Evolutionary conservation across 2,888 invertebrate species (phyloP), one percentile per base, ranked within the genome.

Genomic region (Drosophila hamatofila): DNA sequence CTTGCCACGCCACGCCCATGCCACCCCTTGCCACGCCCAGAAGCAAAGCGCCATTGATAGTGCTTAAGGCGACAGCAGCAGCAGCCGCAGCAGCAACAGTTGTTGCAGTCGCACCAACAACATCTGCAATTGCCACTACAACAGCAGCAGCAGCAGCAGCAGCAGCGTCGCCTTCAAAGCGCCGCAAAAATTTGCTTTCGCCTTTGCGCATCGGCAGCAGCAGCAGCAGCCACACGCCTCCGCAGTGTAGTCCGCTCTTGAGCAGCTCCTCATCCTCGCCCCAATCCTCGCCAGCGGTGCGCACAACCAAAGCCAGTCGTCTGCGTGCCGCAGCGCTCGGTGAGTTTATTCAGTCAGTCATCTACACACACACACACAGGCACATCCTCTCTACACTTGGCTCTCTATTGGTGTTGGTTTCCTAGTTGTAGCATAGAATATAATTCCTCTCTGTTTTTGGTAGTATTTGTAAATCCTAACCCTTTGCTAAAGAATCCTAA

Each of bases 271-370:
- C 88, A 55, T 66, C 82, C 75, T 80, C 85, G 67, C 77, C 83
- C 62, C 75, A 81, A 76, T 60, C 82, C 58, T 77, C 89, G 70
- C 84, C 88, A 64, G 81, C 89, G 67, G 95, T 96, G 84, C 94
- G 96, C 92, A 95, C 95, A 80, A 96, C 96, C 63, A 94, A 95
- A 90, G 94, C 96, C 37, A 96, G 96, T 75, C 94, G 96, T 80
- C 93, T 96, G 72, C 94, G 96, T 92, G 95, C 95, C 68, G 95
- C 96, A 65, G 95, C 95, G 75, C 90, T 92, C 79, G 93, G 93
- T 93, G 92, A 92, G 92, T 92, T 92, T 71, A 55, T 16, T 27
- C 55, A 56, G 25, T 39, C 51, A 61, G 8, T 54, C 75, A 69
- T 54, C 35, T 49, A 39, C n/a, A 23, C 33, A 4, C 35, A 16